A percentile compares a stretch with the other conserved stretches of the same genome.
Conservation (phyloP, 2,113 vertebrate genomes). For the Drymodes brunneopygia region DNA sequence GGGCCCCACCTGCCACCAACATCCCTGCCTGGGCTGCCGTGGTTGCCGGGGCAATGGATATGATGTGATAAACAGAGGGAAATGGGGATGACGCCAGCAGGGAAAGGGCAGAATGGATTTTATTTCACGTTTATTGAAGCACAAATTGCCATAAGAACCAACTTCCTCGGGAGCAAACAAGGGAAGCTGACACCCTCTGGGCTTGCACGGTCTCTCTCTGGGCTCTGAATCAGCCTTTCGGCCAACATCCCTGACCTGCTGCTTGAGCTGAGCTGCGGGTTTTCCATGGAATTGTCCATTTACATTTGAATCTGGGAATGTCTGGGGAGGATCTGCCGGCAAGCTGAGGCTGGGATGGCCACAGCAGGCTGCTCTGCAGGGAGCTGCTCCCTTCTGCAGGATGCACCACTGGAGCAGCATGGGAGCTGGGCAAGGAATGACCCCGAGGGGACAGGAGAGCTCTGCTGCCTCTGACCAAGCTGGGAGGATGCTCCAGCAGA, state of each 20-base stretch:
- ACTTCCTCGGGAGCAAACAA: neutral
- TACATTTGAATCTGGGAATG: neutral
- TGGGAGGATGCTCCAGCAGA: neutral
- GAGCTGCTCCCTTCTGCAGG: neutral
- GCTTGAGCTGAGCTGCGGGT: neutral
- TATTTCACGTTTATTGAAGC: conserved; percentile 27
- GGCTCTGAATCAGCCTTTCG: neutral
- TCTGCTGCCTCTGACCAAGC: neutral
- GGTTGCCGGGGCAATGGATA: neutral
- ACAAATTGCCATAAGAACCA: conserved; percentile 44
- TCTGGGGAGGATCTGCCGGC: neutral
- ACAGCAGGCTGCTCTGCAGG: neutral
- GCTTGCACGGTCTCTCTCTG: neutral
- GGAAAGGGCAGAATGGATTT: conserved; percentile 38
- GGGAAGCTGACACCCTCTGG: neutral
- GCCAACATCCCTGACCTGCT: neutral
- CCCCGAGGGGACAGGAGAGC: neutral
- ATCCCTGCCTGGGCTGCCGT: neutral
- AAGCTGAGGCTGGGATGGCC: neutral
- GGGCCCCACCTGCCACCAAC: neutral
- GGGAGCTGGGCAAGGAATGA: neutral
- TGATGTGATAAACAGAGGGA: conserved; percentile 42
- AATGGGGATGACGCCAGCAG: conserved; percentile 9
- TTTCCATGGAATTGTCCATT: neutral
- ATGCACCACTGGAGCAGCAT: fast-evolving